phyloP scores from a whole-genome alignment of 2,797 vertebrate species.

The Notamacropus eugenii region DNA sequence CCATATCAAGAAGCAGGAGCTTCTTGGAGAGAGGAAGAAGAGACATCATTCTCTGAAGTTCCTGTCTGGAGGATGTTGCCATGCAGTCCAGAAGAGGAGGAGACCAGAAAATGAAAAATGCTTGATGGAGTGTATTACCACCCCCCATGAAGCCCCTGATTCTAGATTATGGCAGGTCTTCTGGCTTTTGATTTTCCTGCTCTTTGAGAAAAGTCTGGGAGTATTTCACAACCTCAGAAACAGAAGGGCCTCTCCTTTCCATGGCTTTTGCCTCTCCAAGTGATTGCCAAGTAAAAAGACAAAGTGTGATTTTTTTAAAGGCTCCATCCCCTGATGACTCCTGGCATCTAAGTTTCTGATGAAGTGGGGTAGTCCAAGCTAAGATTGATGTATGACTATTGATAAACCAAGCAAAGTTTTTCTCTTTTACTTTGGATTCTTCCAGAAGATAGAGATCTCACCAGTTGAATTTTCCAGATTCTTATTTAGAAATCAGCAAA shows the following conservation, averaged over 20 bases:
- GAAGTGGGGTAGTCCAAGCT: not conserved
- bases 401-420: constrained; percentile 27
- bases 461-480: constrained; percentile 29
- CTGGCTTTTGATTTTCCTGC: constrained; percentile 21
- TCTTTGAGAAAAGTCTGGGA: constrained; percentile 29
- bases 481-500: constrained; percentile 15
- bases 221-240: constrained; percentile 41
- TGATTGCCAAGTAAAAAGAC: constrained; percentile 30
- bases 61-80: not conserved
- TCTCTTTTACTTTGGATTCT: not conserved
- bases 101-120: not conserved
- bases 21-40: not conserved
- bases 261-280: constrained; percentile 4
- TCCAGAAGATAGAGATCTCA: constrained; percentile 26
- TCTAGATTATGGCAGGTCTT: not conserved
- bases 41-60: not conserved
- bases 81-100: not conserved
- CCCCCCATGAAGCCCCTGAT: not conserved
- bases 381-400: not conserved
- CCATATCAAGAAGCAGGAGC: not conserved
- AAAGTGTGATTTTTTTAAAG: constrained; percentile 36
- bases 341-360: constrained; percentile 38
- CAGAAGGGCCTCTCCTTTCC: constrained; percentile 18
- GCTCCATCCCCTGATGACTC: constrained; percentile 23
- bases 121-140: not conserved